Percentiles rank a stretch among this genome's conserved stretches.
Conservation (phyloP, 1,140 invertebrate genomes). For the Lasaia peninsularis region DNA sequence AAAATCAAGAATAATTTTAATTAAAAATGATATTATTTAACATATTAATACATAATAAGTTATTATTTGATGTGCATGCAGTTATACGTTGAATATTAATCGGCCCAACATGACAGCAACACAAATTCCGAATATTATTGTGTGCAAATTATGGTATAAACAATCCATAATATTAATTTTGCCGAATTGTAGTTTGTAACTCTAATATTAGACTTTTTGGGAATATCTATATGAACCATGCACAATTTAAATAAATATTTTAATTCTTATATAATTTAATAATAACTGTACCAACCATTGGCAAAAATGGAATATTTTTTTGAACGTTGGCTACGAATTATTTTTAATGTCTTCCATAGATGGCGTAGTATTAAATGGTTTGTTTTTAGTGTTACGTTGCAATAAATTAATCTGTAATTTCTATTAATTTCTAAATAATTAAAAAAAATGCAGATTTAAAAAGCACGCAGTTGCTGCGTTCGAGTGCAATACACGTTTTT, state of each 20-base stretch:
- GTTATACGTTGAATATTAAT: not conserved
- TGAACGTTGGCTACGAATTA: constrained; percentile 74
- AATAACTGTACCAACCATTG: constrained; percentile 10
- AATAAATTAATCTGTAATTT: constrained; percentile 28
- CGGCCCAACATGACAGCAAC: not conserved
- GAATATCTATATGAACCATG: constrained; percentile 11
- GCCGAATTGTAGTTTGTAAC: constrained; percentile 9
- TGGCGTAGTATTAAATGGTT: constrained; percentile 38
- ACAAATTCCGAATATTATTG: constrained; percentile 4
- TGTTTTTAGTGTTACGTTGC: constrained; percentile 29
- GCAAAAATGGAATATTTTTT: constrained; percentile 33
- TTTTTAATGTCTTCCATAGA: constrained; percentile 71
- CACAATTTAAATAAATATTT: constrained; percentile 3
- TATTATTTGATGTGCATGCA: constrained; percentile 4
- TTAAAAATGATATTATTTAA: constrained; percentile 3
- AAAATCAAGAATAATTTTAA: not conserved
- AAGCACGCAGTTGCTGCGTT: constrained; percentile 45
- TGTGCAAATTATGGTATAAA: not conserved
- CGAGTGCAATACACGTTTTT: constrained; percentile 66
- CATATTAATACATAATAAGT: constrained; percentile 3
- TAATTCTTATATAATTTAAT: constrained; percentile 12
- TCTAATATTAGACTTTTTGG: constrained; percentile 12
- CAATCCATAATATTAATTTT: constrained; percentile 2
- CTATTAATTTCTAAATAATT: constrained; percentile 29
- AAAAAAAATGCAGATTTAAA: constrained; percentile 38